Conservation (phyloP, 2,888 invertebrate genomes). For the Erebia aethiops region DNA sequence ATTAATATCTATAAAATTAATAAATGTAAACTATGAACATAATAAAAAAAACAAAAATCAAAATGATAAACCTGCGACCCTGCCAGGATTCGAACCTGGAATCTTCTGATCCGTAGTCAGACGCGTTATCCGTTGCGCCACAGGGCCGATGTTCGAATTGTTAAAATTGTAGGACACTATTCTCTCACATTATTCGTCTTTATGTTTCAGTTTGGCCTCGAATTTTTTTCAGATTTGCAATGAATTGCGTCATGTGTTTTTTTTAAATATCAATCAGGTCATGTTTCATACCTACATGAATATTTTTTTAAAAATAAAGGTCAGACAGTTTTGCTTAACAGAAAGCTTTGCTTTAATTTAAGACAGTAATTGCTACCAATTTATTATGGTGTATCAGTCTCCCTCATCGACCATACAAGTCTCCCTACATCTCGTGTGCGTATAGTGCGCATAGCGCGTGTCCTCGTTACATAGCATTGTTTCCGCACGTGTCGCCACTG, state of each 20-base stretch:
- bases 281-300: too few species aligned
- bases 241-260: neutral
- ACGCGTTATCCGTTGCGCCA: constrained; percentile 88
- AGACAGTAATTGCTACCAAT: too few species aligned
- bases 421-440: neutral
- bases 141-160: constrained; percentile 67
- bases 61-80: constrained; percentile 61
- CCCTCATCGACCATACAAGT: too few species aligned
- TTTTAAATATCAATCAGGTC: neutral
- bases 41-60: neutral
- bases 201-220: neutral
- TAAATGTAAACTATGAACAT: neutral
- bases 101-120: constrained; percentile 88
- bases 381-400: too few species aligned
- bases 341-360: too few species aligned
- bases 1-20: neutral
- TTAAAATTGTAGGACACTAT: neutral
- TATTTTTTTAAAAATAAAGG: too few species aligned
- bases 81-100: constrained; percentile 87
- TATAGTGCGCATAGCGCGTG: constrained; percentile 1
- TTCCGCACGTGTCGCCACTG: neutral
- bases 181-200: neutral
- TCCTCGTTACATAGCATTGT: constrained; percentile 8
- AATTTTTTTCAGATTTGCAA: neutral
- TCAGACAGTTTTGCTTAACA: too few species aligned